Percentiles rank a stretch among this genome's conserved stretches.
These are phyloP conservation scores for Salvelinus namaycush DNA, from an alignment of 2,113 vertebrate species.

Conservation along the genomic window DNA sequence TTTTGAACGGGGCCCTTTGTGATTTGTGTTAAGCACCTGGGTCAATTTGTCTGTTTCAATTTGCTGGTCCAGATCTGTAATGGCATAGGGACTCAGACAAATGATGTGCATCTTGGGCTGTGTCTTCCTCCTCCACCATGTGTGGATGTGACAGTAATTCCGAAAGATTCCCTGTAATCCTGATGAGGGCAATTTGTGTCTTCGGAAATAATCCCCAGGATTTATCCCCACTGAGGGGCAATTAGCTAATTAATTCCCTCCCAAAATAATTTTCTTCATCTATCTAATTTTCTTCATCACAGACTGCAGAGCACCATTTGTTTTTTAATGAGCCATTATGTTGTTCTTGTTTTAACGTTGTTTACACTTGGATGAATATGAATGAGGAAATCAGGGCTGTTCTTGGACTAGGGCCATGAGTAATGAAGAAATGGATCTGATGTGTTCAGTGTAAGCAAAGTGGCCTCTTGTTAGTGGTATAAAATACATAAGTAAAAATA, in stretches of 20 bases:
- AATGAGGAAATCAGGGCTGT: conserved; percentile 7
- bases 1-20: conserved; percentile 9
- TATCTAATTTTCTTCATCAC: conserved; percentile 24
- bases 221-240: conserved; percentile 44
- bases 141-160: conserved; percentile 37
- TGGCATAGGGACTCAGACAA: background rate
- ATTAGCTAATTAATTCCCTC: conserved; percentile 53
- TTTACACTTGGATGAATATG: background rate
- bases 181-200: conserved; percentile 41
- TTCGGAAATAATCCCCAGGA: conserved; percentile 42
- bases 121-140: conserved; percentile 4
- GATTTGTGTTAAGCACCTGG: background rate
- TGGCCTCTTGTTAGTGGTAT: conserved; percentile 8
- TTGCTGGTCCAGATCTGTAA: conserved; percentile 19
- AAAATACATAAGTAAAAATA: background rate
- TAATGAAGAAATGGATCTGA: background rate
- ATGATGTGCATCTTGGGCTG: conserved; percentile 18
- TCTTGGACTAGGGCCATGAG: conserved; percentile 9
- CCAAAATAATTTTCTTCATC: conserved; percentile 30
- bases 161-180: conserved; percentile 45
- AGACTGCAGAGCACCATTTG: conserved; percentile 9
- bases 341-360: conserved; percentile 2
- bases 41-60: conserved; percentile 20
- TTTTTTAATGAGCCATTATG: conserved; percentile 25
- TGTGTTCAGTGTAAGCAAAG: background rate